phyloP scores from a whole-genome alignment of 2,113 vertebrate genomes.

The Noctilio leporinus region DNA sequence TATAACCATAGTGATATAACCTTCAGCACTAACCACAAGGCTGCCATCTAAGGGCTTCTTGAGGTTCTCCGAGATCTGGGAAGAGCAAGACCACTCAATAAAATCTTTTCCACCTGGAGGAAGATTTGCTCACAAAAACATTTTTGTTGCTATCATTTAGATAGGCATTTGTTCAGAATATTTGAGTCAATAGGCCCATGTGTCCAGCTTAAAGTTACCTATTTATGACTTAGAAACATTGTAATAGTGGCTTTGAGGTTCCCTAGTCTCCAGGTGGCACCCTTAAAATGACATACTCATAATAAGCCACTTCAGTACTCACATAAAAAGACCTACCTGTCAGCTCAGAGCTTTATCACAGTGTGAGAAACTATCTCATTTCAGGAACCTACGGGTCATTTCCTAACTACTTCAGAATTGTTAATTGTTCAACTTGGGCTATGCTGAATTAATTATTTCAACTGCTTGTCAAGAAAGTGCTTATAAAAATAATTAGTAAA shows the following conservation, averaged over 20 bases:
- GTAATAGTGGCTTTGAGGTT: constrained; percentile 27
- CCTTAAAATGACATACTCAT: constrained; percentile 8
- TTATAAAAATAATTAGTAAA: constrained; percentile 19
- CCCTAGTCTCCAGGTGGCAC: constrained; percentile 24
- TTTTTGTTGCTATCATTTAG: constrained; percentile 45
- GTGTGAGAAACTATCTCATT: constrained; percentile 45
- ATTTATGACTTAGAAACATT: constrained; percentile 18
- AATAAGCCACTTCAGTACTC: not conserved
- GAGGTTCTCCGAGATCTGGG: not conserved
- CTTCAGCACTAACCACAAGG: not conserved
- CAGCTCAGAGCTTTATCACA: constrained; percentile 25
- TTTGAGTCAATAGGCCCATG: constrained; percentile 1
- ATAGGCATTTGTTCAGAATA: constrained; percentile 29
- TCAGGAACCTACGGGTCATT: constrained; percentile 47
- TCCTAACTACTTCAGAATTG: constrained; percentile 17
- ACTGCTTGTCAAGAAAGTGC: constrained; percentile 25
- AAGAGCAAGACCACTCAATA: not conserved
- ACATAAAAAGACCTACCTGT: constrained; percentile 9
- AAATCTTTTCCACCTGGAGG: constrained; percentile 8
- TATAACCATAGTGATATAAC: constrained; percentile 8
- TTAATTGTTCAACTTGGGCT: constrained; percentile 40
- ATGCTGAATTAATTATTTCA: constrained; percentile 41
- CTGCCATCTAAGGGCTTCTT: not conserved
- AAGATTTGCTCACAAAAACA: not conserved
- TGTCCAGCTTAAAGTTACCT: constrained; percentile 29